Conservation (phyloP, 2,888 invertebrate genomes). For the Bedellia somnulentella region DNA sequence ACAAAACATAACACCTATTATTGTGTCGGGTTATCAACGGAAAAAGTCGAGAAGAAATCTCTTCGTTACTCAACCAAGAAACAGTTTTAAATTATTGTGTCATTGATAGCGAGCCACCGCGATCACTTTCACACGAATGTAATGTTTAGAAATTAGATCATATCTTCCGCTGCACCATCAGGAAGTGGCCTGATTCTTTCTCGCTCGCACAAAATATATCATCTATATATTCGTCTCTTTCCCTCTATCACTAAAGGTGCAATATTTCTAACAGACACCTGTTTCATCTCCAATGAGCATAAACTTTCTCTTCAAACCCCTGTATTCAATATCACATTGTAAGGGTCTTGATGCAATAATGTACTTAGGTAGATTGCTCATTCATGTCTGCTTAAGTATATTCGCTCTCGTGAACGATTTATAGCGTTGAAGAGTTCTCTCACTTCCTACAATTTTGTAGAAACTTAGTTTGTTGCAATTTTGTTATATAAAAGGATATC, state of each 20-base stretch:
- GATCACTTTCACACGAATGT: slow-evolving; percentile 27
- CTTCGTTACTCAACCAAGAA: background rate
- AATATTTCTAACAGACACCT: slow-evolving; percentile 12
- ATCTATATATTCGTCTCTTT: slow-evolving; percentile 16
- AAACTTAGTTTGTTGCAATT: no score
- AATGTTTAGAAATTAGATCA: slow-evolving; percentile 32
- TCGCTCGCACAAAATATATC: slow-evolving; percentile 15
- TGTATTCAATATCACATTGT: no score
- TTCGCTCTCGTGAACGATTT: no score
- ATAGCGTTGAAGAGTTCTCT: no score
- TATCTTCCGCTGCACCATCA: slow-evolving; percentile 23
- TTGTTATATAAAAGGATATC: no score
- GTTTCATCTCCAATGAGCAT: slow-evolving; percentile 1
- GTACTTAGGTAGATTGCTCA: no score
- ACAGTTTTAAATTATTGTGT: slow-evolving; percentile 15
- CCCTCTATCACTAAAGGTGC: slow-evolving; percentile 10
- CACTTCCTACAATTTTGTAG: no score
- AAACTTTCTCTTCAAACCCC: slow-evolving; percentile 1
- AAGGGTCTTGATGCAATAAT: no score
- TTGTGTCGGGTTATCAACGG: no score
- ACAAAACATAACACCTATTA: no score
- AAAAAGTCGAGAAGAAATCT: background rate
- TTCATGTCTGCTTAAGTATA: no score
- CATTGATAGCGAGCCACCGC: slow-evolving; percentile 12
- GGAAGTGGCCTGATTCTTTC: slow-evolving; percentile 21